Percentiles rank a stretch among this genome's conserved stretches.
Conservation (phyloP, 2,888 invertebrate genomes). For the Nemoura dubitans region DNA sequence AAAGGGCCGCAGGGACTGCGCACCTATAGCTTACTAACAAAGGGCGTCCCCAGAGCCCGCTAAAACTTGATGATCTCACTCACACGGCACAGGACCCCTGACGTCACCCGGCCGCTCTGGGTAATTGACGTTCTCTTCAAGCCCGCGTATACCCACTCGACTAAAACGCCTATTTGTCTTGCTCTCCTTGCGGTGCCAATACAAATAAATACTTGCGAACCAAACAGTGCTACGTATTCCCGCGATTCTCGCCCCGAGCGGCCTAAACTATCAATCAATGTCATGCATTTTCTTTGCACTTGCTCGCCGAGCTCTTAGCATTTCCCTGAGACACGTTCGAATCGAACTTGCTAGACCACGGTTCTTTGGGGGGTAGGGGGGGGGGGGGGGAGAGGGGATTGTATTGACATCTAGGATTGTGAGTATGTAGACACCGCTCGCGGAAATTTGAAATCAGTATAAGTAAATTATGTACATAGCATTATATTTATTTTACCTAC, state of each 20-base stretch:
- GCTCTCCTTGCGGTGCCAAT: conserved; percentile 20
- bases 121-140: conserved; percentile 1
- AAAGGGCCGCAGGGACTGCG: background rate
- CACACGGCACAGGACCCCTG: background rate
- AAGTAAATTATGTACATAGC: too few species aligned
- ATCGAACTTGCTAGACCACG: background rate
- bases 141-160: background rate
- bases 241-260: background rate
- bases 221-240: background rate
- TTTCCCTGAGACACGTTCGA: background rate
- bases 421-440: too few species aligned
- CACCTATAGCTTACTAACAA: background rate
- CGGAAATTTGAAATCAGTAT: too few species aligned
- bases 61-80: background rate
- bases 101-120: background rate
- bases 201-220: conserved; percentile 20
- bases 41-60: background rate
- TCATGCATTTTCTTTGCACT: background rate
- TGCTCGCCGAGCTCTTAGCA: background rate
- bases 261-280: background rate
- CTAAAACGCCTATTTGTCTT: conserved; percentile 27
- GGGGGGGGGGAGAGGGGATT: background rate
- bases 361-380: too few species aligned
- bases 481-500: too few species aligned
- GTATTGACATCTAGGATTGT: background rate